These are phyloP conservation scores for Sarcophaga peregrina DNA, from an alignment of 1,140 invertebrate genomes.

Conservation along the genomic window DNA sequence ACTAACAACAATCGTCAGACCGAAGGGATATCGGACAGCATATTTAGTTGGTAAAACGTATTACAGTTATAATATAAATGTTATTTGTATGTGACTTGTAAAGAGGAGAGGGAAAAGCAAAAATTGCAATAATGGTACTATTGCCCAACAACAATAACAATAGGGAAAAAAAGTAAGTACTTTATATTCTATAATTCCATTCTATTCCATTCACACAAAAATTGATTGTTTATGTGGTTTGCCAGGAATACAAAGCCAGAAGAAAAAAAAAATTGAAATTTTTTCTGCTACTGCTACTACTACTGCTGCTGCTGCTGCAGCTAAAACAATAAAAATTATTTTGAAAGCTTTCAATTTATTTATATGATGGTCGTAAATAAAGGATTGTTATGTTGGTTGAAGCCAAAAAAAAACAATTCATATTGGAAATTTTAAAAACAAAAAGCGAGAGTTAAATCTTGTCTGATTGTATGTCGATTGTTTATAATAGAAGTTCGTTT, in stretches of 20 bases:
- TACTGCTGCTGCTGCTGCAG: no score
- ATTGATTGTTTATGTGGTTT: conserved; percentile 27
- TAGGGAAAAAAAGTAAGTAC: neutral
- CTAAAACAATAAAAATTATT: conserved; percentile 20
- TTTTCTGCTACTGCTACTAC: neutral
- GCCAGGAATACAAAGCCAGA: neutral
- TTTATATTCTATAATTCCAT: neutral
- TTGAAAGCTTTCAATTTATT: conserved; percentile 19
- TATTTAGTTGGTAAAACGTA: neutral
- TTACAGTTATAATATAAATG: conserved; percentile 22
- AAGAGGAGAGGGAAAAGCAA: neutral
- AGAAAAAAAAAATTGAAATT: neutral
- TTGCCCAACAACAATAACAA: neutral
- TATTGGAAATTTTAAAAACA: no score
- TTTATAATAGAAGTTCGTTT: no score
- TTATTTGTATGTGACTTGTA: neutral
- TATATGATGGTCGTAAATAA: conserved; percentile 27
- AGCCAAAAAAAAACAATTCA: neutral
- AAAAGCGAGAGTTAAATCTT: neutral
- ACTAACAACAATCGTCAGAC: no score
- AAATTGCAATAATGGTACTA: conserved; percentile 7
- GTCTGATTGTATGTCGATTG: no score
- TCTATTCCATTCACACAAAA: neutral
- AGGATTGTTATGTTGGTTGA: conserved; percentile 18
- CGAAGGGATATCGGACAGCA: no score